Base-by-base conservation (phyloP, 1,140 invertebrate species). In the Battus philenor region DNA sequence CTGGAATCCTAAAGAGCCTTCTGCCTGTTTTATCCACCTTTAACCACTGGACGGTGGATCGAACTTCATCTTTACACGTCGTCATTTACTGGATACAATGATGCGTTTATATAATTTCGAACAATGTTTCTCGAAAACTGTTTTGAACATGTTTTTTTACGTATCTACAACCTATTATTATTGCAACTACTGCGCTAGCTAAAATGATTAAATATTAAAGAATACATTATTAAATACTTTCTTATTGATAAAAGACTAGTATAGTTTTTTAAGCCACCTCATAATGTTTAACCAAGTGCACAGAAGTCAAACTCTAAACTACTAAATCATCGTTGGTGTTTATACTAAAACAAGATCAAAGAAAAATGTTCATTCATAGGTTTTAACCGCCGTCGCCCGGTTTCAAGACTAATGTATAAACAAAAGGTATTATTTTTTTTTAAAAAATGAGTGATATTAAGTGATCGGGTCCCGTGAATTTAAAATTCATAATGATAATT, bases 401-500 rank as follows among this genome's bases (percentile, higher is more conserved):
- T 8, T 8, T 2, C 20, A 39, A 2, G 20, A 26, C 22, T 22
- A 24, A 39, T 15, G 15, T 26, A 39, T 39, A 39, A 24, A 13
- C 24, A 24, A 39, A 13, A 24, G 11, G 20, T 4, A n/a, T 36
- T 11, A 10, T 15, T 39, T 39, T 39, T 39, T 9, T 38, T 38
- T 20, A 20, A 39, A 39, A 39, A 15, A 15, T 39, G 8, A 39
- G 8, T 20, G 7, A 15, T 39, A 39, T 13, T 39, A 39, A 39
- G 36, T 39, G 36, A 22, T 27, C 22, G 12, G 34, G 26, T 15
- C 44, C 43, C 41, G 30, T 30, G 34, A 41, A 54, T 38, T 49
- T 46, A 18, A 34, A 45, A 54, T 49, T 49, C 43, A 54, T 54
- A 46, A 45, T 45, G 44, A 26, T 53, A 45, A 45, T 54, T 54